Percentiles rank a stretch among this genome's conserved stretches.
phyloP scores from a whole-genome alignment of 1,140 invertebrate species.

The Capitella teleta region DNA sequence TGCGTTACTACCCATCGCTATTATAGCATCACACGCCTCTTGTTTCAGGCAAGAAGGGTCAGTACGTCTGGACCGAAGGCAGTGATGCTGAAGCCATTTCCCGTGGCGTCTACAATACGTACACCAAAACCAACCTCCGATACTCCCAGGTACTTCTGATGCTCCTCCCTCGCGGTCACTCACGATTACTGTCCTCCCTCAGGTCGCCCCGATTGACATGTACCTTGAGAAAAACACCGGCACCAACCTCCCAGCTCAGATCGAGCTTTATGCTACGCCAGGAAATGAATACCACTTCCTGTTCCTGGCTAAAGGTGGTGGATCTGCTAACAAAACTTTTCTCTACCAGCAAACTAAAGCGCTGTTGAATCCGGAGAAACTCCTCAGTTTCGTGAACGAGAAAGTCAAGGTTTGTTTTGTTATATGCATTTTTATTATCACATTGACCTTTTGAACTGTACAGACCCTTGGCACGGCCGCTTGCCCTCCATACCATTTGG shows the following conservation, averaged over 20 bases:
- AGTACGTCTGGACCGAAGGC: slow-evolving; percentile 42
- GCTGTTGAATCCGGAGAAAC: slow-evolving; percentile 39
- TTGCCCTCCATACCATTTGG: slow-evolving; percentile 42
- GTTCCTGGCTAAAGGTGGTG: slow-evolving; percentile 43
- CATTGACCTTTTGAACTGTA: slow-evolving; percentile 1
- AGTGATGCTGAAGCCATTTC: slow-evolving; percentile 38
- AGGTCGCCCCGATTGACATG: slow-evolving; percentile 43
- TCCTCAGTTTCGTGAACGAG: slow-evolving; percentile 39
- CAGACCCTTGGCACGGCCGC: slow-evolving; percentile 42
- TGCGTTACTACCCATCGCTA: slow-evolving; percentile 14
- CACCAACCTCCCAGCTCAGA: slow-evolving; percentile 43
- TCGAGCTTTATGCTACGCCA: slow-evolving; percentile 39
- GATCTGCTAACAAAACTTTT: slow-evolving; percentile 43
- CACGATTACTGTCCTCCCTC: not conserved
- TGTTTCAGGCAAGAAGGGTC: slow-evolving; percentile 39
- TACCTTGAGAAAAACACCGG: slow-evolving; percentile 41
- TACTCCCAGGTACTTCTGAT: slow-evolving; percentile 35
- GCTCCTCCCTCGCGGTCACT: no score
- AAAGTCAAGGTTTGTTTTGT: slow-evolving; percentile 38
- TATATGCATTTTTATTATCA: no score
- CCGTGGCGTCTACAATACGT: slow-evolving; percentile 41
- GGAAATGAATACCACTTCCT: slow-evolving; percentile 40
- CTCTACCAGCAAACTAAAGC: slow-evolving; percentile 43
- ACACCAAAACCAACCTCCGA: slow-evolving; percentile 36
- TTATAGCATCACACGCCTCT: not conserved